Evolutionary conservation across 2,797 vertebrate genomes (phyloP).

Genomic region (Liasis olivaceus): DNA sequence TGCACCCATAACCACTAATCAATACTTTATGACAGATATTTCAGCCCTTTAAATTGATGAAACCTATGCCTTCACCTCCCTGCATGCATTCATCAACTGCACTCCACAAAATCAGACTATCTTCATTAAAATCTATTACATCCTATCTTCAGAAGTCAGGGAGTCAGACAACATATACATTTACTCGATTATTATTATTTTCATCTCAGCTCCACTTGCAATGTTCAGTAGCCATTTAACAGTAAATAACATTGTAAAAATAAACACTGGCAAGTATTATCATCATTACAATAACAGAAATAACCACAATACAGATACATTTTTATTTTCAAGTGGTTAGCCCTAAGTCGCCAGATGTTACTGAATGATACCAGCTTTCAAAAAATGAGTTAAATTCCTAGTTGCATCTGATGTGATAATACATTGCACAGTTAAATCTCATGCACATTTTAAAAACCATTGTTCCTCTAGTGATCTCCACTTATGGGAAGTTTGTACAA

Average conservation of each 20-base stretch:
- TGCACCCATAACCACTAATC: too few species aligned
- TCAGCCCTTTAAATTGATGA: too few species aligned
- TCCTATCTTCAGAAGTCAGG: too few species aligned
- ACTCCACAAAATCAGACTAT: too few species aligned
- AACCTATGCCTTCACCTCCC: too few species aligned
- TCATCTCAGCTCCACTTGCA: neutral
- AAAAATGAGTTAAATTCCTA: neutral
- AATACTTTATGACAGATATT: too few species aligned
- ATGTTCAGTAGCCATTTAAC: neutral
- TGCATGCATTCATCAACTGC: too few species aligned
- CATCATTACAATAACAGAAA: neutral
- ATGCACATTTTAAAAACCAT: too few species aligned
- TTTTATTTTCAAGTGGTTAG: neutral
- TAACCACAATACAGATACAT: neutral
- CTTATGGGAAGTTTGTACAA: neutral
- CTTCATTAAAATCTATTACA: too few species aligned
- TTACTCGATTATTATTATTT: too few species aligned
- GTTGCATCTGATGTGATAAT: neutral
- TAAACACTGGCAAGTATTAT: neutral
- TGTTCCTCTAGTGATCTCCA: neutral
- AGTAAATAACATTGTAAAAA: neutral
- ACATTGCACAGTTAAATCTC: neutral
- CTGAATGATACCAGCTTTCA: neutral
- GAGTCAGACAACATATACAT: too few species aligned
- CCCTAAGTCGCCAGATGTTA: neutral